Base-by-base conservation (phyloP, 2,888 invertebrate genomes). In the Caenorhabditis wallacei region DNA sequence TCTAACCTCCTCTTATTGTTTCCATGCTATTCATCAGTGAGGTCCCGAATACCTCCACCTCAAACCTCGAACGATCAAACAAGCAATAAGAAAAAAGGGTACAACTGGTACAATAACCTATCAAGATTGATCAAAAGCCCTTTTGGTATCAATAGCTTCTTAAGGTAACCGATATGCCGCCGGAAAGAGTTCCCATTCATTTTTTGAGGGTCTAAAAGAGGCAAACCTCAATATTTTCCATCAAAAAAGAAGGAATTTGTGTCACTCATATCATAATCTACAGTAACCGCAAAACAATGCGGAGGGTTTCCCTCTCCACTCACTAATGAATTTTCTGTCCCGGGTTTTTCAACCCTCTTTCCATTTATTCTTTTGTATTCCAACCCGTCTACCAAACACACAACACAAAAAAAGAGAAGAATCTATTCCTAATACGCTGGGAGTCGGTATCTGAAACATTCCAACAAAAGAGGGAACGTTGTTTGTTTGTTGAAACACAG, bases 241-340 rank as follows among this genome's bases (percentile, higher is more conserved):
- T 46, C 43, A 57, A 57, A 76, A 68, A 20, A 54, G 43, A 30
- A 76, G 16, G 59, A 59, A 46, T 75, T 68, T 24, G 35, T 61
- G 43, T 43, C 26, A 56, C 61, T 61, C 53, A 78, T 78, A 61
- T 78, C 78, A 78, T 78, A 69, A 78, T 78, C 78, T 78, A 78
- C 78, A 69, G 78, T 78, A 78, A 46, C 68, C n/a, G 57, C 78
- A 78, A 78, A 69, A 78, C 78, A 78, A 78, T 78, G 48, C 18
- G 30, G n/a, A n/a, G n/a, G 63, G 78, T 61, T 63, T 68, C 18
- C 61, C 66, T 63, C 59, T 35, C 51, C 57, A 57, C 53, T 78
- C 78, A 63, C 78, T 78, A 78, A 78, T 78, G 78, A 78, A 78
- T 78, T 78, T 78, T 76, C 68, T 69, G 76, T 53, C 76, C 68